Conservation (phyloP, 2,888 invertebrate genomes). For the Blastobasis adustella region DNA sequence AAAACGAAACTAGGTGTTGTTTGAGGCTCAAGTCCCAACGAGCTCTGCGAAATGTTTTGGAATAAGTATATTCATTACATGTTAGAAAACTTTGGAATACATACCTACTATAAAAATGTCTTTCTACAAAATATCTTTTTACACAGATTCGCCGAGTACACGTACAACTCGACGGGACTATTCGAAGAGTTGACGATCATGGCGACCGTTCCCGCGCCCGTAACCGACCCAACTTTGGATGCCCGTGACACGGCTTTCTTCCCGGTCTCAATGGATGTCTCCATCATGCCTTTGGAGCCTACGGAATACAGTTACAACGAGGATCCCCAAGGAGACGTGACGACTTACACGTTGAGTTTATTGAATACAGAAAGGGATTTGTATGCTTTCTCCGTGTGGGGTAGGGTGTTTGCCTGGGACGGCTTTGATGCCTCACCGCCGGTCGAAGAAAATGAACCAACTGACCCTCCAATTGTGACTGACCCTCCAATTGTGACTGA, state of each 20-base stretch:
- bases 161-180: constrained; percentile 41
- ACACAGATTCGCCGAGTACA: constrained; percentile 58
- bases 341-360: constrained; percentile 30
- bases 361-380: constrained; percentile 37
- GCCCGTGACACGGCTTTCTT: constrained; percentile 51
- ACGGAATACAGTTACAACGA: constrained; percentile 35
- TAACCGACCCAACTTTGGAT: constrained; percentile 21
- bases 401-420: constrained; percentile 64
- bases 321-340: constrained; percentile 12
- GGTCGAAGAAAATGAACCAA: constrained; percentile 8
- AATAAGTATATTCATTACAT: not conserved
- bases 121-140: too few relatives aligned
- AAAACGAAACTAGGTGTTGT: too few relatives aligned
- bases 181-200: constrained; percentile 62
- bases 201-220: constrained; percentile 53
- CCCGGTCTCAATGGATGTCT: constrained; percentile 63
- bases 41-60: not conserved
- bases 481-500: too few relatives aligned
- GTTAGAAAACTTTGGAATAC: not conserved
- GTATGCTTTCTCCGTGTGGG: constrained; percentile 69
- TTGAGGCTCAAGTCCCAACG: too few relatives aligned
- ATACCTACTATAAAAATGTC: not conserved
- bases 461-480: too few relatives aligned
- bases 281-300: constrained; percentile 64
- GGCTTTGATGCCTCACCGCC: constrained; percentile 38